Evolutionary conservation across 2,113 vertebrate species (phyloP).

Genomic region (Eonycteris spelaea): DNA sequence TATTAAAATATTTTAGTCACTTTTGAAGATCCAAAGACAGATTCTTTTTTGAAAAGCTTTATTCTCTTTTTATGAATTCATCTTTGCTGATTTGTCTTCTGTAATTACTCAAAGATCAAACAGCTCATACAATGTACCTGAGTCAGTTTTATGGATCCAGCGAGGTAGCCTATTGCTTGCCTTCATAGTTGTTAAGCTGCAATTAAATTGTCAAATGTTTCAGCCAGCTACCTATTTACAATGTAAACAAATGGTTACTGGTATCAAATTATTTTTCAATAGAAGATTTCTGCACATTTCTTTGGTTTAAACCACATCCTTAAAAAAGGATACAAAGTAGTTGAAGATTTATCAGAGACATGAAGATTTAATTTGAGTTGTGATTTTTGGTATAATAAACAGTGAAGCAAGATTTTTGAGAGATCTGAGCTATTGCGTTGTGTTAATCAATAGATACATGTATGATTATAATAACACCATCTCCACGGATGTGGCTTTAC

Average conservation of each 20-base stretch:
- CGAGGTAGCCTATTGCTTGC: not conserved
- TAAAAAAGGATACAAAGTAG: not conserved
- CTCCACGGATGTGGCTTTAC: not conserved
- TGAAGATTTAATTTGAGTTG: slow-evolving; percentile 8
- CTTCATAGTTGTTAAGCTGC: slow-evolving; percentile 32
- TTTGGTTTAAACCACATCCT: slow-evolving; percentile 15
- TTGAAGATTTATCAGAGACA: not conserved
- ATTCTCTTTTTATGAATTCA: slow-evolving; percentile 24
- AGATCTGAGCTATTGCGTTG: not conserved
- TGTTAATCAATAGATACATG: not conserved
- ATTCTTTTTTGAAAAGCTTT: not conserved
- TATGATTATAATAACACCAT: not conserved
- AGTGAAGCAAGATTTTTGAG: not conserved
- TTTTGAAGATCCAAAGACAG: slow-evolving; percentile 46
- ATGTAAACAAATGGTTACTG: not conserved
- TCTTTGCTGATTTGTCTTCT: slow-evolving; percentile 58
- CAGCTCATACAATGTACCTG: not conserved
- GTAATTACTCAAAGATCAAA: slow-evolving; percentile 9
- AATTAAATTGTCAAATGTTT: slow-evolving; percentile 39
- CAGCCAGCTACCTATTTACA: not conserved
- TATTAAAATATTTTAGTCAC: slow-evolving; percentile 47
- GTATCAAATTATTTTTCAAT: slow-evolving; percentile 23
- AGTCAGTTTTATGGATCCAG: not conserved
- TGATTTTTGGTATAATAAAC: not conserved
- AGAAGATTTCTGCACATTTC: not conserved